Evolutionary conservation across 2,888 invertebrate species (phyloP).

Genomic region (Drosophila flavopinicola): DNA sequence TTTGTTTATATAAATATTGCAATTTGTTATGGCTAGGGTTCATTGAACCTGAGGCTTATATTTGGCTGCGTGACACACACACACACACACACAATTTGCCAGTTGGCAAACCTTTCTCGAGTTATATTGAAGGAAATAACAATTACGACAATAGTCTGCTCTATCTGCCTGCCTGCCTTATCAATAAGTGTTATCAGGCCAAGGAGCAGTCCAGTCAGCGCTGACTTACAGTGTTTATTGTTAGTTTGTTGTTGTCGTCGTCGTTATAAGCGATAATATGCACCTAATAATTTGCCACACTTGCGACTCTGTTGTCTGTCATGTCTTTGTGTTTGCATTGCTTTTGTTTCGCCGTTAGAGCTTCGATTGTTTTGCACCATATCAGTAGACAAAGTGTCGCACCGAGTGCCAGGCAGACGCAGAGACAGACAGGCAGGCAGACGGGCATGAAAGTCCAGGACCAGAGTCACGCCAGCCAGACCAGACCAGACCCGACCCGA

Average conservation of each 20-base stretch:
- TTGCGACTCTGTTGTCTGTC: slow-evolving; percentile 29
- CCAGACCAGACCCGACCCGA: no score
- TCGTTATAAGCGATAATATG: slow-evolving; percentile 41
- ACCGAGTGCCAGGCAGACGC: slow-evolving; percentile 49
- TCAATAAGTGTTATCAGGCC: slow-evolving; percentile 44
- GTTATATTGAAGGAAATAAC: slow-evolving; percentile 4
- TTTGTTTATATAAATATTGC: slow-evolving; percentile 29
- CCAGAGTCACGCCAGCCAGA: slow-evolving; percentile 28
- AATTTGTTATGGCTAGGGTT: slow-evolving; percentile 9
- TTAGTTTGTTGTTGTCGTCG: slow-evolving; percentile 5
- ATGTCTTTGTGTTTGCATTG: slow-evolving; percentile 52
- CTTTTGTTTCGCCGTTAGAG: slow-evolving; percentile 45
- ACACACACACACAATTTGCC: slow-evolving; percentile 1
- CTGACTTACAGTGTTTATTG: slow-evolving; percentile 24
- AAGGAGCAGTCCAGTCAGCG: slow-evolving; percentile 25
- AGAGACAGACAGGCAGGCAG: slow-evolving; percentile 50
- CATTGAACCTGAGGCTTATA: slow-evolving; percentile 22
- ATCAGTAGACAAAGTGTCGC: slow-evolving; percentile 78
- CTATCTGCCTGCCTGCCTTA: slow-evolving; percentile 16
- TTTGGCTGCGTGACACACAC: no score
- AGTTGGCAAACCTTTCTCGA: slow-evolving; percentile 7
- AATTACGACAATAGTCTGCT: slow-evolving; percentile 10
- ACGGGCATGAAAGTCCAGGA: slow-evolving; percentile 30
- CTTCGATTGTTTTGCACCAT: slow-evolving; percentile 53
- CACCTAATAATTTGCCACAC: slow-evolving; percentile 66